Evolutionary conservation across 2,113 vertebrate species (phyloP).

Genomic region (Gymnorhina tibicen): DNA sequence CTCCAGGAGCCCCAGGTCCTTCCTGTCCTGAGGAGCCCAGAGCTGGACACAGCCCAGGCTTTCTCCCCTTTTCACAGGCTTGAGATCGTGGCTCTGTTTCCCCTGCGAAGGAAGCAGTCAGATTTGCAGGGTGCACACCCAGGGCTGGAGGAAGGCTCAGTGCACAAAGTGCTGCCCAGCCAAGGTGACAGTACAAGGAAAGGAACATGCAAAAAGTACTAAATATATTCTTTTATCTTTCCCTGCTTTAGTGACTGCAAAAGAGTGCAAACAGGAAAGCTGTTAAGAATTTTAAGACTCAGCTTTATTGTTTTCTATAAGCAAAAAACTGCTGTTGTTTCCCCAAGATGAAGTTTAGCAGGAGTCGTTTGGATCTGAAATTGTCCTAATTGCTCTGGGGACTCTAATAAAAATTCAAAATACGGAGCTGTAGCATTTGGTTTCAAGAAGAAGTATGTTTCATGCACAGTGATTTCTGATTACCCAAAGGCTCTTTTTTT

Average conservation of each 20-base stretch:
- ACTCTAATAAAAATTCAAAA: constrained; percentile 38
- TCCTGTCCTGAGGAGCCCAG: not conserved
- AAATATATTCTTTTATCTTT: not conserved
- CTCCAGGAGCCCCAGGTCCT: not conserved
- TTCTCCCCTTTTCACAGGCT: not conserved
- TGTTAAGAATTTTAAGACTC: not conserved
- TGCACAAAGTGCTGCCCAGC: not conserved
- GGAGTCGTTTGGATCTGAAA: not conserved
- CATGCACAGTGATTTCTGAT: constrained; percentile 25
- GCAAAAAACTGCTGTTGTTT: not conserved
- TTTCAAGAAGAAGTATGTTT: not conserved
- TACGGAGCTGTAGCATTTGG: not conserved
- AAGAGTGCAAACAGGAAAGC: not conserved
- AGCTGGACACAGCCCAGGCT: not conserved
- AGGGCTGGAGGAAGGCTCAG: not conserved
- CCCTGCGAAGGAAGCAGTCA: not conserved
- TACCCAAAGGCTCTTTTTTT: constrained; percentile 33
- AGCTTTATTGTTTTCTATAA: not conserved
- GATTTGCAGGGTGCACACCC: not conserved
- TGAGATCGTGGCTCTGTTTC: not conserved
- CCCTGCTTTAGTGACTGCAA: not conserved
- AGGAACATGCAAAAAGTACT: not conserved
- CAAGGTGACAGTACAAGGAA: not conserved
- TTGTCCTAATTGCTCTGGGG: constrained; percentile 5
- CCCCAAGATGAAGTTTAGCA: constrained; percentile 30